Conservation (phyloP, 2,888 invertebrate species). For the Erynnis tages region DNA sequence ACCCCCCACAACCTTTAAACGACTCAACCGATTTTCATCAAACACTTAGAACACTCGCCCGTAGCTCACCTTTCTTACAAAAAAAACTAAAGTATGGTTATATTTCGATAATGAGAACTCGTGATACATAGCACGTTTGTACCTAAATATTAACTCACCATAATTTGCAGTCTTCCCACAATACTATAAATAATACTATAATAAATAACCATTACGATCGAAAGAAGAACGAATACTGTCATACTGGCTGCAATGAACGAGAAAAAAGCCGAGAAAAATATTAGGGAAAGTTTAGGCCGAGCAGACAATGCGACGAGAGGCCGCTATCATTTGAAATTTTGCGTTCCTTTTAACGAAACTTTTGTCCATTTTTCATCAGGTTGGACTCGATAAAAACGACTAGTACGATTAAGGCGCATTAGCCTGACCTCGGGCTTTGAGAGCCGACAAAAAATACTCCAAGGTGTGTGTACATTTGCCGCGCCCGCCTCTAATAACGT, state of each 20-base stretch:
- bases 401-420: constrained; percentile 32
- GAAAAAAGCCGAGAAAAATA: constrained; percentile 20
- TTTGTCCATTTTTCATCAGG: constrained; percentile 33
- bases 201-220: not conserved
- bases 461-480: constrained; percentile 14
- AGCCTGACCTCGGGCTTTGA: constrained; percentile 22
- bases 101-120: no score
- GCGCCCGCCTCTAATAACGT: constrained; percentile 13
- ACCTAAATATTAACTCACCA: no score
- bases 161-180: no score
- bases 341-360: constrained; percentile 28
- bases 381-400: constrained; percentile 31
- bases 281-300: constrained; percentile 16
- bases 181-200: not conserved
- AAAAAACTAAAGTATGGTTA: no score
- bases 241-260: constrained; percentile 17
- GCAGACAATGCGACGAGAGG: constrained; percentile 26
- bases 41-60: no score
- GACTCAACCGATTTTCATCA: no score
- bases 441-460: constrained; percentile 16
- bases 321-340: constrained; percentile 28
- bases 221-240: not conserved
- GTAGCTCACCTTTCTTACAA: no score
- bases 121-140: no score
- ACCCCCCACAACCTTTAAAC: no score